Evolutionary conservation across 2,797 vertebrate species (phyloP), one percentile per base, ranked within the genome.

Genomic region (Sebastolobus altivelis): DNA sequence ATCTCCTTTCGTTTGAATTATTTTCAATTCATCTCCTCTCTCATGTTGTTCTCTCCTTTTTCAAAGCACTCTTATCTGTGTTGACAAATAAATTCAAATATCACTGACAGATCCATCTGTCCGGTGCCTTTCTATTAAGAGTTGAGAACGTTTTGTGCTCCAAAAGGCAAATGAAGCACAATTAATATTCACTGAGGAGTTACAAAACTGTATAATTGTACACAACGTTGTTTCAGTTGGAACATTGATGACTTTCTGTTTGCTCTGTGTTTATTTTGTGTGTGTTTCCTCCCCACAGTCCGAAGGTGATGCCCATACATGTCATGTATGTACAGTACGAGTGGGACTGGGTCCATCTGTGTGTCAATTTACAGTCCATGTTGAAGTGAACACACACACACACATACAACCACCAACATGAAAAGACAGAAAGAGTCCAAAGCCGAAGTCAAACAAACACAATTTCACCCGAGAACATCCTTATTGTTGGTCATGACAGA

Each of bases 1-100:
- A 66, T 81, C 70, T 72, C n/a, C 14, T 72, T 76, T 72, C 8
- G 3, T 82, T 75, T 77, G 55, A 75, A 38, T 75, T 63, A 6
- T 54, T 59, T 72, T 35, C n/a, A 72, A 80, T 82, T 79, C 14
- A 84, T 84, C 71, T 77, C 14, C 8, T 56, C 43, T 56, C 33
- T 67, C 10, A 12, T 54, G 46, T 74, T 71, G 77, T 38, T 66
- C 54, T 65, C 43, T 56, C 56, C 43, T 33, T 6, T 65, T 84
- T 75, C 77, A 87, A 82, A 87, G 75, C 37, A 3, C 55, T 60
- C 80, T 74, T 83, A 93, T 90, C 86, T 61, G 75, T 52, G 60
- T 31, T 62, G 74, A 87, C 83, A 82, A 89, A 86, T 65, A 69
- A 20, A 78, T 75, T 75, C 62, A 91, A 91, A 92, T 90, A 86